Base-by-base conservation (phyloP, 1,140 invertebrate species). In the Hyles euphorbiae region DNA sequence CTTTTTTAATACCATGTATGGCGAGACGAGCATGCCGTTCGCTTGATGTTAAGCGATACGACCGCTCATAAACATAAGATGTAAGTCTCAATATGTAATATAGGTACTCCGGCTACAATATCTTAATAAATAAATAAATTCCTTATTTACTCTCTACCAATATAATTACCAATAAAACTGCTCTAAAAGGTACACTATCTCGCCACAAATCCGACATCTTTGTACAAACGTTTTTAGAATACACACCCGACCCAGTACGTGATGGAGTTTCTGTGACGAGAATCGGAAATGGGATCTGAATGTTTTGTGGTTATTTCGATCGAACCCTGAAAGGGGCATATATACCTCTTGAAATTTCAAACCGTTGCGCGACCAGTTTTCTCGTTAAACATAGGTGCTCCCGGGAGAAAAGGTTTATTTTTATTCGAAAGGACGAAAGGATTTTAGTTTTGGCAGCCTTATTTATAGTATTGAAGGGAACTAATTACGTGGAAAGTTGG, bases 281-380 rank as follows among this genome's bases (percentile, higher is more conserved):
- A 87, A 87, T 87, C 74, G 76, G 74, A 75, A 83, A 82, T 79
- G 65, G 74, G 74, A 71, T 74, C 67, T 57, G 70, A 84, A 80
- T 79, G 78, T 81, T 83, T 76, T 81, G 83, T 74, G 83, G 81
- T 84, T 79, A 81, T 75, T 78, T 72, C 80, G 72, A 77, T 87
- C 75, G 76, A 74, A 83, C 74, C 72, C 67, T 74, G 63, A 83
- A 82, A 79, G 72, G 74, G 74, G 61, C 36, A 40, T 40, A 40
- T 40, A 40, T 74, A 67, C 60, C 62, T 65, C 72, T 72, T 71
- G 68, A 79, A 78, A 81, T 81, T 81, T 84, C 72, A 78, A 77
- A 72, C 69, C 61, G 61, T 66, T 64, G 56, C 52, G 58, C 56
- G 65, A 68, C 67, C 65, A 67, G 70, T 70, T 78, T 72, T 66